phyloP scores from a whole-genome alignment of 2,797 vertebrate species.

The Pyrocephalus nanus region DNA sequence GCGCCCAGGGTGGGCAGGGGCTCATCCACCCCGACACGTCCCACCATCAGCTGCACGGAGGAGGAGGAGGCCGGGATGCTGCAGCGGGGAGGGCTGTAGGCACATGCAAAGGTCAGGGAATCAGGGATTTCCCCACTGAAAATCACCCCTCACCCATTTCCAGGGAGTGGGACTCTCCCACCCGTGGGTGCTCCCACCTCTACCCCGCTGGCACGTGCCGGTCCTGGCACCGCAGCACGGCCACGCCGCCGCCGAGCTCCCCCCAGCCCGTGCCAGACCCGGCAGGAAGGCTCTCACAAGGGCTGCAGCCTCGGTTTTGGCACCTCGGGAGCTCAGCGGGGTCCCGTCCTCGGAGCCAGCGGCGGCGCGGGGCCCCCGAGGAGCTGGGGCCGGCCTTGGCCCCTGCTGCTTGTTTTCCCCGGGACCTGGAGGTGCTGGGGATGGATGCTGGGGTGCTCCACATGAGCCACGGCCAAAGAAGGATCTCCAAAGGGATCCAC shows the following conservation, averaged over 20 bases:
- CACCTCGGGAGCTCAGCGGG: neutral
- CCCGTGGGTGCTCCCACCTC: neutral
- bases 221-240: neutral
- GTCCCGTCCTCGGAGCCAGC: neutral
- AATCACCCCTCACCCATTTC: rapidly evolving
- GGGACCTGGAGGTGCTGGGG: neutral
- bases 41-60: rapidly evolving
- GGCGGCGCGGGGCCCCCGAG: neutral
- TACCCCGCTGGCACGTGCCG: neutral
- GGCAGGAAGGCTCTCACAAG: neutral
- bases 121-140: rapidly evolving
- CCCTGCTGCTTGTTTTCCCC: neutral
- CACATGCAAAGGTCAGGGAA: rapidly evolving
- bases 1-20: neutral
- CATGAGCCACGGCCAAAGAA: rapidly evolving
- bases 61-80: neutral
- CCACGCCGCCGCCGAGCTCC: neutral
- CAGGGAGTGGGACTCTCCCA: rapidly evolving
- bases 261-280: neutral
- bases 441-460: neutral
- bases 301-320: neutral
- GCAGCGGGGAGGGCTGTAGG: rapidly evolving
- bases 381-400: neutral
- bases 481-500: neutral
- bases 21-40: rapidly evolving